A percentile compares a stretch with the other conserved stretches of the same genome.
Conservation (phyloP, 2,888 invertebrate genomes). For the Rhynchonema sp. region DNA sequence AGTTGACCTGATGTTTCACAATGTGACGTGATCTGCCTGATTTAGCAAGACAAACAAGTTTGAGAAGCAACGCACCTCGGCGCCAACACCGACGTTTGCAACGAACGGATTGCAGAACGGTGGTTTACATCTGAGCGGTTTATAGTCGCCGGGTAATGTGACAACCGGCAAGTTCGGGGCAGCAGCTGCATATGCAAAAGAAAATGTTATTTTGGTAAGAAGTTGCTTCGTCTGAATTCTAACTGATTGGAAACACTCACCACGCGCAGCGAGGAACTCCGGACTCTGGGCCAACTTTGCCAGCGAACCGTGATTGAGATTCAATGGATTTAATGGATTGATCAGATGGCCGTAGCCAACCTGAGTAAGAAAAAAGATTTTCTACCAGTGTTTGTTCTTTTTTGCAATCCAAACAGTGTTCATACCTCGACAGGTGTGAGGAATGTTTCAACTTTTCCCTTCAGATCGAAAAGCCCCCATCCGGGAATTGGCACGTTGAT, state of each 20-base stretch:
- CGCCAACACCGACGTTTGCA: slow-evolving; percentile 17
- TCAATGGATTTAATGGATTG: slow-evolving; percentile 17
- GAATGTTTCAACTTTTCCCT: slow-evolving; percentile 16
- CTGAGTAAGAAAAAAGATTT: no score
- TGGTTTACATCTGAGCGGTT: slow-evolving; percentile 18
- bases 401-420: no score
- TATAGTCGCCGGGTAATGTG: slow-evolving; percentile 19
- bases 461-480: slow-evolving; percentile 22
- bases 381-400: no score
- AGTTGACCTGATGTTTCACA: no score
- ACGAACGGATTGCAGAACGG: slow-evolving; percentile 23
- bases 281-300: slow-evolving; percentile 15
- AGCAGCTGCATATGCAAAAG: slow-evolving; percentile 12
- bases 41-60: no score
- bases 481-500: slow-evolving; percentile 20
- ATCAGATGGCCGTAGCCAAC: slow-evolving; percentile 16
- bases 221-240: not conserved
- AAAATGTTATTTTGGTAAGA: not conserved
- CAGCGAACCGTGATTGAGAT: slow-evolving; percentile 16
- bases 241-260: slow-evolving; percentile 6
- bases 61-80: no score
- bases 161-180: slow-evolving; percentile 18
- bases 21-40: no score
- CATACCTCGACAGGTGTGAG: slow-evolving; percentile 17
- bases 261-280: slow-evolving; percentile 17